Evolutionary conservation across 1,140 invertebrate species (phyloP).

Genomic region (Ephestia elutella): DNA sequence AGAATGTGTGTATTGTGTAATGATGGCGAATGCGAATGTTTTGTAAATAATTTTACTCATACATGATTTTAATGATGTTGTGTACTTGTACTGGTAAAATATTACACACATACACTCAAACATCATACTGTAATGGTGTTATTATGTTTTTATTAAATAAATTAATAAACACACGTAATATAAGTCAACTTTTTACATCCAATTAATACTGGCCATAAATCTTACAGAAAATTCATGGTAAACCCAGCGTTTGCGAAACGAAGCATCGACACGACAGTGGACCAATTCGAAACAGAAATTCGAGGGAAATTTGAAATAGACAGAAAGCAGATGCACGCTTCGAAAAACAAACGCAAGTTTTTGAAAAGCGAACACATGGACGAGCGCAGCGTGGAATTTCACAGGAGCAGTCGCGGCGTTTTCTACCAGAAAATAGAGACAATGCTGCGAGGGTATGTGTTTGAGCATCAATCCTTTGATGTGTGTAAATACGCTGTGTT

Average conservation of each 20-base stretch:
- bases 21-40: too few species aligned
- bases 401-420: slow-evolving; percentile 73
- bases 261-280: slow-evolving; percentile 44
- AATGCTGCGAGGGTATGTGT: slow-evolving; percentile 76
- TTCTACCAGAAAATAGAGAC: slow-evolving; percentile 78
- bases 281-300: slow-evolving; percentile 33
- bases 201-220: slow-evolving; percentile 10
- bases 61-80: too few species aligned
- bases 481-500: slow-evolving; percentile 3
- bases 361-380: slow-evolving; percentile 58
- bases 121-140: too few species aligned
- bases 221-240: slow-evolving; percentile 67
- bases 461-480: neutral
- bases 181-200: neutral
- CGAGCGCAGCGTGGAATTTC: slow-evolving; percentile 64
- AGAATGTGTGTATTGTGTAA: too few species aligned
- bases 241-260: slow-evolving; percentile 77
- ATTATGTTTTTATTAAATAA: too few species aligned
- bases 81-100: too few species aligned
- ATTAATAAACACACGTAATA: too few species aligned
- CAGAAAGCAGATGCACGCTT: slow-evolving; percentile 67
- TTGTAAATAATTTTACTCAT: too few species aligned
- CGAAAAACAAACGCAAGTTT: slow-evolving; percentile 62
- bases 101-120: too few species aligned
- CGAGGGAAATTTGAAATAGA: slow-evolving; percentile 51